phyloP scores from a whole-genome alignment of 2,113 vertebrate genomes.

The Eurypyga helias region DNA sequence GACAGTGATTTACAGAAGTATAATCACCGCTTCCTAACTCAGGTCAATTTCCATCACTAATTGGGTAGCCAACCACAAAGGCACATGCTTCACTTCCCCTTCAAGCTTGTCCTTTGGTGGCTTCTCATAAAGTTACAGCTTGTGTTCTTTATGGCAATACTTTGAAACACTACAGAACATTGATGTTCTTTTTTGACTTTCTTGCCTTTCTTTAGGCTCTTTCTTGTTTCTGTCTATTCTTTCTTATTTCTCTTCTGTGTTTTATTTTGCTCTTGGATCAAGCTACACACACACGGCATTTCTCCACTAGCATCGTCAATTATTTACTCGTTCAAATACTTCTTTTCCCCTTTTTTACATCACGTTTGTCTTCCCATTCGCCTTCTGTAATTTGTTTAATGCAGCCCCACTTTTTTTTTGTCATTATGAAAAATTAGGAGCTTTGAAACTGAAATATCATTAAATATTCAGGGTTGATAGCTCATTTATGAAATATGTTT shows the following conservation, averaged over 20 bases:
- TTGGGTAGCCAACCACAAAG: constrained; percentile 41
- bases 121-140: constrained; percentile 43
- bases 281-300: neutral
- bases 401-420: neutral
- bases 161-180: neutral
- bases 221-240: neutral
- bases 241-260: neutral
- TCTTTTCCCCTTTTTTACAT: neutral
- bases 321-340: neutral
- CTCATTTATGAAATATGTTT: neutral
- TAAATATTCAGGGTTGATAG: neutral
- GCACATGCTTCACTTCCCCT: constrained; percentile 20
- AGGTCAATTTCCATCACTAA: constrained; percentile 5
- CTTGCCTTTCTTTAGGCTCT: neutral
- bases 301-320: neutral
- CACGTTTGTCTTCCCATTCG: neutral
- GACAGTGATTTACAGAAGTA: neutral
- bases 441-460: neutral
- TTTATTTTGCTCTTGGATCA: neutral
- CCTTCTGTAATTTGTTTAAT: neutral
- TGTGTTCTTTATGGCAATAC: neutral
- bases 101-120: neutral
- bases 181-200: neutral
- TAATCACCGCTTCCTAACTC: neutral
- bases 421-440: neutral